Evolutionary conservation across 2,888 invertebrate species (phyloP), one percentile per base, ranked within the genome.

Genomic region (Dryomyza anilis): DNA sequence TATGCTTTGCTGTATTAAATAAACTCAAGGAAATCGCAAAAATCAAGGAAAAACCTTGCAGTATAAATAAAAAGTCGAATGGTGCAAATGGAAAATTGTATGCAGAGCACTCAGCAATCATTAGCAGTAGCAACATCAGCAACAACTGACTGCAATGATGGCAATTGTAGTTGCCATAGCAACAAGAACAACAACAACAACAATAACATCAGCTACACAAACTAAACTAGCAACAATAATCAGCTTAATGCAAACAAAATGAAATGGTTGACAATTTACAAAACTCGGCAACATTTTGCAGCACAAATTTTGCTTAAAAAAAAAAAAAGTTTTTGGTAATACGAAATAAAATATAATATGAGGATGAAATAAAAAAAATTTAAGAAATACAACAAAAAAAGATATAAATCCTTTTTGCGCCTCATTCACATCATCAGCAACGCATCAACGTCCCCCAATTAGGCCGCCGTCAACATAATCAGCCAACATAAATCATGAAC

Each of bases 21-120:
- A 50, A 25, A 50, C 25, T 50, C 3, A 7, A 50, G 21, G 21
- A 50, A 25, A 14, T 50, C 14, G 12, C 48, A 50, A 23, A 50
- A 55, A 30, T 29, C n/a, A 53, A 50, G 19, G 12, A 55, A 33
- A 10, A 29, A 12, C 19, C 6, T 14, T n/a, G 21, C 3, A 23
- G 25, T 10, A 25, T 12, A 55, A 55, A 23, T 10, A 29, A 53
- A 33, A 16, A n/a, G 19, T 33, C 55, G 25, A 55, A 30, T 30
- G 23, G 16, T 43, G 2, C 6, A 39, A 39, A 3, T 10, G 12
- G 14, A 39, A 56, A 56, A 23, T 6, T 39, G 46, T 46, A 29
- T 46, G 46, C 45, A 46, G 29, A 46, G 46, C 58, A 58, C 58
- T 58, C 45, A 30, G 19, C 58, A 58, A 58, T 58, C 58, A 58